These are phyloP conservation scores for Theristicus caerulescens DNA, from an alignment of 2,113 vertebrate genomes.

Conservation along the genomic window DNA sequence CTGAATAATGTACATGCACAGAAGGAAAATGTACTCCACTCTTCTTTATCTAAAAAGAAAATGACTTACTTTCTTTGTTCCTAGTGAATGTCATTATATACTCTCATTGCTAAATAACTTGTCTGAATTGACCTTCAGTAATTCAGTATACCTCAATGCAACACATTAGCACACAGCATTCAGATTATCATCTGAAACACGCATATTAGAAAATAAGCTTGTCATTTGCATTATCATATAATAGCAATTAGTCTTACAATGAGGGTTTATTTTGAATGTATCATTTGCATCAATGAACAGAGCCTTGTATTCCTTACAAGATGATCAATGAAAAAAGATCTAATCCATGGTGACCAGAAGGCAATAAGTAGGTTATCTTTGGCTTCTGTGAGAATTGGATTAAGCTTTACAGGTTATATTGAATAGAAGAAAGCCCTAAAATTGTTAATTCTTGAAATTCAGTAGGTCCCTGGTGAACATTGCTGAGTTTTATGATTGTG, in stretches of 20 bases:
- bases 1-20: background rate
- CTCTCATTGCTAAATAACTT: conserved; percentile 43
- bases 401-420: background rate
- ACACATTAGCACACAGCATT: background rate
- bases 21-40: background rate
- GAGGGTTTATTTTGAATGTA: background rate
- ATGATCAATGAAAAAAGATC: background rate
- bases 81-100: background rate
- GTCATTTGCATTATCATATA: background rate
- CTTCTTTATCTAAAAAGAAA: background rate
- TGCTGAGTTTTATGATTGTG: background rate
- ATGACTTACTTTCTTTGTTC: background rate
- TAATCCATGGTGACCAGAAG: background rate
- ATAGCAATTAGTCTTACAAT: background rate
- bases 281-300: background rate
- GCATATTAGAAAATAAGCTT: conserved; percentile 10
- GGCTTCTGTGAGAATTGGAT: background rate
- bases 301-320: background rate
- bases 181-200: conserved; percentile 22
- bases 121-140: conserved; percentile 29
- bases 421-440: background rate
- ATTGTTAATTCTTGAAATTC: background rate
- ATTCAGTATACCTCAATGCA: background rate
- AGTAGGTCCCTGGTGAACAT: background rate
- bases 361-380: background rate